A percentile compares a stretch with the other conserved stretches of the same genome.
Evolutionary conservation across 2,113 vertebrate genomes (phyloP).

Genomic region (Chitala chitala): DNA sequence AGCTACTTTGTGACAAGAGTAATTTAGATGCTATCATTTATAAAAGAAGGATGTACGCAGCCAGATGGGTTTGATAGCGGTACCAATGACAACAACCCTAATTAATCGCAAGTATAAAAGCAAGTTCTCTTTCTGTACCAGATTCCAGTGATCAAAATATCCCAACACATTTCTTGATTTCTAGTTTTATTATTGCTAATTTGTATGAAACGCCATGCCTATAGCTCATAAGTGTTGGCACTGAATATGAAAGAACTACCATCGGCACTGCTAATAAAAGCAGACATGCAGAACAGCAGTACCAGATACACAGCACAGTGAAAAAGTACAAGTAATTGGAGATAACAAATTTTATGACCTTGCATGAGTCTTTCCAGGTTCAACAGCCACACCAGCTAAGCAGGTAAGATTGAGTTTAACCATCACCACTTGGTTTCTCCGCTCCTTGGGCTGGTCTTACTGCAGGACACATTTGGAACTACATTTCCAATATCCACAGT

Average conservation of each 20-base stretch:
- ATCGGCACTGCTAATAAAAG: too few relatives aligned
- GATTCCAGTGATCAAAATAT: not conserved
- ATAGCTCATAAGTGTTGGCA: not conserved
- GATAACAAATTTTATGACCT: not conserved
- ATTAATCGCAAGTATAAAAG: not conserved
- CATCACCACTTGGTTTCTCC: too few relatives aligned
- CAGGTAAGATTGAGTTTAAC: too few relatives aligned
- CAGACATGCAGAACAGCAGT: too few relatives aligned
- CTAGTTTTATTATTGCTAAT: not conserved
- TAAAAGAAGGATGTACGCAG: not conserved
- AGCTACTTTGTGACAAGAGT: slow-evolving; percentile 4
- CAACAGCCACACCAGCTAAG: too few relatives aligned
- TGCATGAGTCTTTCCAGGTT: not conserved
- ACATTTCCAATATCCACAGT: too few relatives aligned
- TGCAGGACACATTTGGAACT: too few relatives aligned
- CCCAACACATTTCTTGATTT: not conserved
- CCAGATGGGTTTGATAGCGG: not conserved
- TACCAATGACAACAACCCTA: not conserved
- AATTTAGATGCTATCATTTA: slow-evolving; percentile 16
- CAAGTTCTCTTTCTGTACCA: not conserved
- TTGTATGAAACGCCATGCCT: not conserved
- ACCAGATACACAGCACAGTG: too few relatives aligned
- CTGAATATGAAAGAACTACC: not conserved
- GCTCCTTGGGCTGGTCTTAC: too few relatives aligned
- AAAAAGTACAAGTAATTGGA: not conserved